Evolutionary conservation across 2,797 vertebrate species (phyloP).

Genomic region (Rhabdophis nuchalis): DNA sequence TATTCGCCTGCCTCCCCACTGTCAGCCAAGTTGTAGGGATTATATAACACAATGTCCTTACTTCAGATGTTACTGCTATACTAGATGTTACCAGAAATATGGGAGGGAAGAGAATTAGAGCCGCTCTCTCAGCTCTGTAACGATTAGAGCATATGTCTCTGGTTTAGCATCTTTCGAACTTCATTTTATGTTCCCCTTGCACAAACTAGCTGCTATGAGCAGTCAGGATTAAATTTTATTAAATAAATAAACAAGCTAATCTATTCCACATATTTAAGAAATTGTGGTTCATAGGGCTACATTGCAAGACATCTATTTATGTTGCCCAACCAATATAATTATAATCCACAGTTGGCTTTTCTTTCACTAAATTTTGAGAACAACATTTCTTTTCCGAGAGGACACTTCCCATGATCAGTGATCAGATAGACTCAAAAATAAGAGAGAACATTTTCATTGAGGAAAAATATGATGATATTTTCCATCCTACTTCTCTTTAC

Average conservation of each 20-base stretch:
- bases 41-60: not conserved
- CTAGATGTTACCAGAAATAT: not conserved
- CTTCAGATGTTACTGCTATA: not conserved
- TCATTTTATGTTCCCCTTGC: not conserved
- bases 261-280: not conserved
- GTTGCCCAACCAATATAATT: not conserved
- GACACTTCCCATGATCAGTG: conserved; percentile 12
- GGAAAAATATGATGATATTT: not conserved
- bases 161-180: not conserved
- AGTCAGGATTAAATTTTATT: not conserved
- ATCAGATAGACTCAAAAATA: conserved; percentile 16
- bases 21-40: too few relatives aligned
- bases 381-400: not conserved
- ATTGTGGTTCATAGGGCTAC: conserved; percentile 4
- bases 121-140: not conserved
- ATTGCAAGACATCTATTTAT: not conserved
- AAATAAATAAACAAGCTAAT: not conserved
- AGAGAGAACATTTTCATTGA: not conserved
- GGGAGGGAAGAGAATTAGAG: too few relatives aligned
- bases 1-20: not conserved
- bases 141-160: not conserved
- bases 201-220: not conserved
- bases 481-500: not conserved
- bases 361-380: not conserved
- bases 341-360: not conserved